phyloP scores from a whole-genome alignment of 2,797 vertebrate species.

The Peromyscus attwateri region DNA sequence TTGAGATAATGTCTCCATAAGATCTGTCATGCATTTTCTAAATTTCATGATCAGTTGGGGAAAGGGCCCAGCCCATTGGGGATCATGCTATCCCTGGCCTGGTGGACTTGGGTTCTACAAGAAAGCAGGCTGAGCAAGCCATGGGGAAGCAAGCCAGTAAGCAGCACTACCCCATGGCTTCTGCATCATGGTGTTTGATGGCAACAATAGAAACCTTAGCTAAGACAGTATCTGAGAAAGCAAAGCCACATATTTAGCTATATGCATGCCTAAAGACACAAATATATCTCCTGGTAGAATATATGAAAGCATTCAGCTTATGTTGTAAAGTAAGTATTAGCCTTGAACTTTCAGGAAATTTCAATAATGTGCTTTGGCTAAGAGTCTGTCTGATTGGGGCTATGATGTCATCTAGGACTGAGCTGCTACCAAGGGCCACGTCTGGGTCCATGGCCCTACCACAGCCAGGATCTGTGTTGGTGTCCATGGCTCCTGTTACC shows the following conservation, averaged over 20 bases:
- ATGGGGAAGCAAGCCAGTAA: no score
- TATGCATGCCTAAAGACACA: slow-evolving; percentile 22
- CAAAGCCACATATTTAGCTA: slow-evolving; percentile 36
- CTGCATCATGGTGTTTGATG: no score
- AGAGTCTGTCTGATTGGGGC: background rate
- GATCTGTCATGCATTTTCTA: background rate
- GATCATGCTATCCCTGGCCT: background rate
- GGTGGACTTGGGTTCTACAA: background rate
- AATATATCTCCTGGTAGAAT: background rate
- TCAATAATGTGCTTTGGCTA: slow-evolving; percentile 57
- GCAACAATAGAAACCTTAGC: no score
- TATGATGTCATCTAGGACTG: background rate
- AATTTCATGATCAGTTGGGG: background rate
- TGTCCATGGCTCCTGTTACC: no score
- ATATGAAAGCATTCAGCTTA: slow-evolving; percentile 42
- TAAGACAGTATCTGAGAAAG: no score
- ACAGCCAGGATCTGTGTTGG: background rate
- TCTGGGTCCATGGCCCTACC: background rate
- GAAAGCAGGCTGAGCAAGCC: background rate
- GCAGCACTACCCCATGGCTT: no score
- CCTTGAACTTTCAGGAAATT: slow-evolving; percentile 64
- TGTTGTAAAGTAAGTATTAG: slow-evolving; percentile 54
- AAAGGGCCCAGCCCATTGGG: background rate
- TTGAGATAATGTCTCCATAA: background rate
- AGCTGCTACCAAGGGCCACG: background rate